These are phyloP conservation scores for Oreochromis tanganicae DNA, from an alignment of 2,113 vertebrate genomes.

Conservation along the genomic window DNA sequence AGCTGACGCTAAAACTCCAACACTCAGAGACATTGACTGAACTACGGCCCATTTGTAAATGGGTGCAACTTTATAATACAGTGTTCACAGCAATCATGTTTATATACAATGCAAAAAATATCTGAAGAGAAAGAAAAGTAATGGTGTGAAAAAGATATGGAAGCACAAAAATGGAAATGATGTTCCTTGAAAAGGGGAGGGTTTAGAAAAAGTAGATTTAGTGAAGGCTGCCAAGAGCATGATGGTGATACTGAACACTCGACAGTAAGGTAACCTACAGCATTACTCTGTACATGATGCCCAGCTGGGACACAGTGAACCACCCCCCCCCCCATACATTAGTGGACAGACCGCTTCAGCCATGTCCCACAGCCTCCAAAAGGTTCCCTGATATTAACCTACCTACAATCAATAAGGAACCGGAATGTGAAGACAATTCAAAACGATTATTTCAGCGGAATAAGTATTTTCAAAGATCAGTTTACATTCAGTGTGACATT, in stretches of 20 bases:
- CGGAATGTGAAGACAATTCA: constrained; percentile 4
- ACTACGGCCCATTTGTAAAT: constrained; percentile 73
- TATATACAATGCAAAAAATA: constrained; percentile 80
- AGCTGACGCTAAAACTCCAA: constrained; percentile 76
- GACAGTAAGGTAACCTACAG: constrained; percentile 14
- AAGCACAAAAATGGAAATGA: constrained; percentile 63
- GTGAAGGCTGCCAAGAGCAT: constrained; percentile 41
- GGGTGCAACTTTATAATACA: constrained; percentile 69
- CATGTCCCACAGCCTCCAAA: neutral
- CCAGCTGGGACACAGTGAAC: neutral
- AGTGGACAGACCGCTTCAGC: constrained; percentile 13
- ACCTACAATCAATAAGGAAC: constrained; percentile 54
- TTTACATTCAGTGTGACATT: constrained; percentile 64
- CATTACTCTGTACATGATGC: constrained; percentile 28
- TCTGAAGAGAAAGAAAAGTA: constrained; percentile 17
- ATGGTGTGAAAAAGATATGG: constrained; percentile 52
- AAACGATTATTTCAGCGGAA: constrained; percentile 22
- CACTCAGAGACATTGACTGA: constrained; percentile 76
- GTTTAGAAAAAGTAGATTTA: constrained; percentile 27
- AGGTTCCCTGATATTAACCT: constrained; percentile 23
- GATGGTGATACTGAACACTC: constrained; percentile 4
- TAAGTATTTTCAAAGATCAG: constrained; percentile 9
- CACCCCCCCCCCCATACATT: neutral
- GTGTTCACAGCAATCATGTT: constrained; percentile 80
- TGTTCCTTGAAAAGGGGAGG: constrained; percentile 14